A percentile compares a stretch with the other conserved stretches of the same genome.
Conservation (phyloP, 2,113 vertebrate species). For the Columba livia region DNA sequence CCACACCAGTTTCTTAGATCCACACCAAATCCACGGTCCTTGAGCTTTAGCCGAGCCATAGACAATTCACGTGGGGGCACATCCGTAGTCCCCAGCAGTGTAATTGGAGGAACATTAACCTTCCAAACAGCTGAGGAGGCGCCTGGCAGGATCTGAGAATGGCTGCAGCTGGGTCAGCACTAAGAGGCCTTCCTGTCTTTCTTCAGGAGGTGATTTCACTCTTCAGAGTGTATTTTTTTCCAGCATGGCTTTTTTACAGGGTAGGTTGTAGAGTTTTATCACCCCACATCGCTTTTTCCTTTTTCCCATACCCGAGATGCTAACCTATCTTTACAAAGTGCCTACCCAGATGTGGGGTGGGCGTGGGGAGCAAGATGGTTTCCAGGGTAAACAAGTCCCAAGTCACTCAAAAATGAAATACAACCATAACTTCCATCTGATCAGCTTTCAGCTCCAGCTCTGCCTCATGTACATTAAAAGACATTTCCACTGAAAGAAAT, state of each 20-base stretch:
- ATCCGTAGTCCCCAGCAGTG: not conserved
- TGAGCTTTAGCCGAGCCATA: not conserved
- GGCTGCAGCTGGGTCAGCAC: constrained; percentile 5
- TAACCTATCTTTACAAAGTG: not conserved
- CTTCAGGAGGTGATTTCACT: not conserved
- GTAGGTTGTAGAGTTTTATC: not conserved
- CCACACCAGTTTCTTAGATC: not conserved
- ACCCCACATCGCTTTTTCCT: not conserved
- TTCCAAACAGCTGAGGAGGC: not conserved
- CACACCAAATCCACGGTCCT: not conserved
- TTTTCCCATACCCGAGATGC: not conserved
- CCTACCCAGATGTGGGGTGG: not conserved
- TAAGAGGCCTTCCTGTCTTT: not conserved
- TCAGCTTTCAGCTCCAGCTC: not conserved
- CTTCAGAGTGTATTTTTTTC: not conserved
- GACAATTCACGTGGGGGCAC: not conserved
- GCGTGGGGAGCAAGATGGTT: not conserved
- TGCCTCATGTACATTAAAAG: not conserved
- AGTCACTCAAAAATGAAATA: not conserved
- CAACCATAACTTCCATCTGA: not conserved
- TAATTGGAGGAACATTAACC: not conserved
- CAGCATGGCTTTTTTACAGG: not conserved
- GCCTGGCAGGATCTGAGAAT: not conserved
- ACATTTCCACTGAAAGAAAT: not conserved
- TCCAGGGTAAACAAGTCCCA: not conserved